These are phyloP conservation scores for Pomatorhinus ruficollis DNA, from an alignment of 2,113 vertebrate species.

Conservation along the genomic window DNA sequence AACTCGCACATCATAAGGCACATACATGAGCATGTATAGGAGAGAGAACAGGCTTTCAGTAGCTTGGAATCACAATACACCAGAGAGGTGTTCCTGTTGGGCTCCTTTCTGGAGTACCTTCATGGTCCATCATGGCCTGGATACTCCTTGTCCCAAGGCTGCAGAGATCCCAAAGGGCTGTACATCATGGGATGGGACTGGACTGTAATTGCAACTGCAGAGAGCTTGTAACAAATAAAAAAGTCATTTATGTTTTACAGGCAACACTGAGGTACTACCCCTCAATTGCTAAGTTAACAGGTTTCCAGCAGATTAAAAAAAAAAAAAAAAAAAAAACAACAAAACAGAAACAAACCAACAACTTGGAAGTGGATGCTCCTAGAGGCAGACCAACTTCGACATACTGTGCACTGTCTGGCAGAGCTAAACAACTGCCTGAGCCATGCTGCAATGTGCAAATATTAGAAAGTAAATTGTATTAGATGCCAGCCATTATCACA, in stretches of 20 bases:
- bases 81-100: background rate
- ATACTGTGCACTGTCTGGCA: background rate
- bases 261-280: background rate
- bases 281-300: background rate
- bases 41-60: background rate
- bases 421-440: background rate
- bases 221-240: background rate
- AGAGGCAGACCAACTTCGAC: background rate
- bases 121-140: rapidly evolving
- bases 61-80: background rate
- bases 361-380: background rate
- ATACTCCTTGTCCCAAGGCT: background rate
- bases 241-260: background rate
- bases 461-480: background rate
- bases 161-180: background rate
- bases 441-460: background rate
- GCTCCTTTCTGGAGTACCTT: background rate
- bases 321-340: background rate
- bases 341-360: background rate
- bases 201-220: background rate
- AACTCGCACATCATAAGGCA: background rate
- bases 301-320: background rate
- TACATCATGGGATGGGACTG: too few species aligned
- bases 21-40: rapidly evolving
- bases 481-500: background rate